Base-by-base conservation (phyloP, 2,888 invertebrate genomes). In the Trimorus sp. region DNA sequence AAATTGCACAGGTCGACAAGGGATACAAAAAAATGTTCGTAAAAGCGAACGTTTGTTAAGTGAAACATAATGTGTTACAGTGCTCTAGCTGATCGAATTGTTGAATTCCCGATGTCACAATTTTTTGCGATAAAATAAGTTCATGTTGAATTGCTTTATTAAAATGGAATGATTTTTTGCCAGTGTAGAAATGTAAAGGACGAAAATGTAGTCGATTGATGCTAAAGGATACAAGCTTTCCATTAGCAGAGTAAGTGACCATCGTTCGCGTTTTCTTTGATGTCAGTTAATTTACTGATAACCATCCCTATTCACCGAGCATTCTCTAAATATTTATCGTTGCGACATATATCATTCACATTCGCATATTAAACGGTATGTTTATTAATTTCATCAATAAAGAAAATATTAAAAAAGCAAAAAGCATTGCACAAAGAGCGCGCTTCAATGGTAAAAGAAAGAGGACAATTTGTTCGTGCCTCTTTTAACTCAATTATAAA, bases 281-380 rank as follows among this genome's bases (percentile, higher is more conserved):
- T 92, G 91, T 91, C 89, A 88, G 90, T 91, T 91, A 91, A 92
- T 92, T 91, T 91, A 89, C 91, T 92, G 91, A 92, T 91, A 91
- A 91, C 91, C 88, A 90, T 87, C 87, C 74, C 73, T 78, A 68
- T 82, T 80, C 84, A 83, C 80, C 71, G 81, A 80, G 86, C 86
- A 86, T 86, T 89, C 90, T 89, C 90, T 90, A 91, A 91, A 91
- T 91, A 91, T 91, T 91, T 91, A 91, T 91, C 89, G 87, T 88
- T 88, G 86, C 89, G 89, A 90, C 89, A 89, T 87, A 76, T 69
- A 88, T 86, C 85, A 85, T 88, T 86, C 87, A 86, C 83, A 84
- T 79, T 85, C 86, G 51, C 85, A 82, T 86, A 83, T 87, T 63
- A 70, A 63, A 62, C 48, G 86, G 88, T 86, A 84, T 86, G 86